These are phyloP conservation scores for Chaetura pelagica DNA, from an alignment of 2,113 vertebrate genomes.

Conservation along the genomic window DNA sequence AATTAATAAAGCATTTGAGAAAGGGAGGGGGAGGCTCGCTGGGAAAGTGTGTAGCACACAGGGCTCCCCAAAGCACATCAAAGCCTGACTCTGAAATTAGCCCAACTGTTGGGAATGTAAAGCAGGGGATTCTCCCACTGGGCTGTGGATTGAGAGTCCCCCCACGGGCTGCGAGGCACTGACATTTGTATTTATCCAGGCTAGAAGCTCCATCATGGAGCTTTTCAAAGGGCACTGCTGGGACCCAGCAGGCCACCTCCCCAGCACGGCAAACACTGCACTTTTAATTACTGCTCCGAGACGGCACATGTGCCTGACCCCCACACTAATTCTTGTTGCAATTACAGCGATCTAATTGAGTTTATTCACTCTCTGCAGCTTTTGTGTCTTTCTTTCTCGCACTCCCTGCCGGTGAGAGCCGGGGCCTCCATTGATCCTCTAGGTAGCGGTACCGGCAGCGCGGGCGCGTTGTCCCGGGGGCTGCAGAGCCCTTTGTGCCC, in stretches of 20 bases:
- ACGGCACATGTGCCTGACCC: slow-evolving; percentile 61
- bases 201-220: slow-evolving; percentile 44
- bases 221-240: slow-evolving; percentile 70
- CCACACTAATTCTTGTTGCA: slow-evolving; percentile 68
- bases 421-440: background rate
- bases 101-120: slow-evolving; percentile 65
- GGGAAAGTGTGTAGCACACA: slow-evolving; percentile 67
- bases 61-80: slow-evolving; percentile 70
- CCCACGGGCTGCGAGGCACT: slow-evolving; percentile 57
- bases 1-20: slow-evolving; percentile 72
- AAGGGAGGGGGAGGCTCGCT: slow-evolving; percentile 60
- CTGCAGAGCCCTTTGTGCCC: background rate
- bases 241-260: slow-evolving; percentile 66
- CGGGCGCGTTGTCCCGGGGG: background rate
- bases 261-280: slow-evolving; percentile 58
- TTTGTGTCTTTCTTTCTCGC: slow-evolving; percentile 63
- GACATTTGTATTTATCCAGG: slow-evolving; percentile 69
- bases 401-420: slow-evolving; percentile 73
- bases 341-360: slow-evolving; percentile 74
- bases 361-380: slow-evolving; percentile 65
- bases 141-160: slow-evolving; percentile 65
- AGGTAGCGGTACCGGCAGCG: slow-evolving; percentile 14
- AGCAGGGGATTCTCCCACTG: slow-evolving; percentile 70
- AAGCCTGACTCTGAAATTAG: slow-evolving; percentile 72
- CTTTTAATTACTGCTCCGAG: slow-evolving; percentile 65